phyloP scores from a whole-genome alignment of 2,797 vertebrate genomes.

The Oryzias sinensis region DNA sequence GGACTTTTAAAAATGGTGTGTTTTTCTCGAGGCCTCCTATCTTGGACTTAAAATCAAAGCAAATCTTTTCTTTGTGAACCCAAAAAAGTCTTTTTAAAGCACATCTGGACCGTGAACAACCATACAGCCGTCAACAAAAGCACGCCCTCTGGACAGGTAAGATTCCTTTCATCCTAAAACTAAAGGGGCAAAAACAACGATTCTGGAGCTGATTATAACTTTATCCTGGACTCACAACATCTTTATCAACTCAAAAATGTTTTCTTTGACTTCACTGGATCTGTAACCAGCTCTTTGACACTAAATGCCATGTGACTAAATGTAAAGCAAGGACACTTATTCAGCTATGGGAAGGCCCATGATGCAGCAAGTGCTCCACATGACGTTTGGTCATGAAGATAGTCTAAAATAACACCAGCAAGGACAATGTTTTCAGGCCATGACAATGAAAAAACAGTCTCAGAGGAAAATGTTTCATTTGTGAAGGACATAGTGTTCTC shows the following conservation, averaged over 20 bases:
- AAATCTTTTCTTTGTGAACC: not conserved
- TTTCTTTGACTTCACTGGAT: no score
- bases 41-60: no score
- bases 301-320: not conserved
- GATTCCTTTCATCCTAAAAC: conserved; percentile 17
- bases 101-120: no score
- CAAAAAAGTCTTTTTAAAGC: not conserved
- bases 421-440: conserved; percentile 54
- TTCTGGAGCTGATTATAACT: no score
- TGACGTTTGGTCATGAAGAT: conserved; percentile 22
- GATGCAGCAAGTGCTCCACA: not conserved
- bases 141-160: not conserved
- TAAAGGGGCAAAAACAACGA: no score
- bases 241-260: no score
- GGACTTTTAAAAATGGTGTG: no score
- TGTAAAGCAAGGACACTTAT: not conserved
- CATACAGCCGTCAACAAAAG: no score
- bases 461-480: conserved; percentile 24
- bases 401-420: conserved; percentile 42
- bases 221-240: no score
- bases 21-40: no score
- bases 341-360: conserved; percentile 1
- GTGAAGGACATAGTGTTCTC: conserved; percentile 23
- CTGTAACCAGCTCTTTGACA: not conserved
- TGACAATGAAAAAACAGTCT: conserved; percentile 50